These are phyloP conservation scores for Petrosia ficiformis DNA, from an alignment of 37 sponge, comb jelly and placozoan genomes.

Conservation along the genomic window DNA sequence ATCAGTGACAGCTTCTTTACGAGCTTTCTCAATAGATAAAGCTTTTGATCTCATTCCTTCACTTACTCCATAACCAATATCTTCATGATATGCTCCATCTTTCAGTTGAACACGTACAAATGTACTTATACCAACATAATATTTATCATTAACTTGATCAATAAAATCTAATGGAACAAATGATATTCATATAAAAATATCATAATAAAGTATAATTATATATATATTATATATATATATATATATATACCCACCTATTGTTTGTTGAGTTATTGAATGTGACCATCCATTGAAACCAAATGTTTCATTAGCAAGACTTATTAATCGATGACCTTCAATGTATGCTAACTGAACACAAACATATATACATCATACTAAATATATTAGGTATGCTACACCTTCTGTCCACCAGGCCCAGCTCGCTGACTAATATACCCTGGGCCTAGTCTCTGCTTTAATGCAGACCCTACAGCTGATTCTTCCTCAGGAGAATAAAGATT, in stretches of 20 bases:
- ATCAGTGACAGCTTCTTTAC: constrained; percentile 87
- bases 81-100: constrained; percentile 75
- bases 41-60: constrained; percentile 88
- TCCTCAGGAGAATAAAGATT: constrained; percentile 38
- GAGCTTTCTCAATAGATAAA: constrained; percentile 77
- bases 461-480: constrained; percentile 57
- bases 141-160: constrained; percentile 57
- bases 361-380: neutral
- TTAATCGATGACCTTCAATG: constrained; percentile 69
- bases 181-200: neutral
- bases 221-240: neutral
- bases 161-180: constrained; percentile 74
- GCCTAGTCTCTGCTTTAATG: constrained; percentile 71
- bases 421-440: constrained; percentile 80
- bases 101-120: constrained; percentile 73
- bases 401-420: constrained; percentile 81
- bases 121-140: constrained; percentile 63
- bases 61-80: constrained; percentile 78
- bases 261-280: constrained; percentile 76
- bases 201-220: neutral
- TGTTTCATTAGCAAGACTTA: constrained; percentile 75
- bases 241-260: constrained; percentile 49
- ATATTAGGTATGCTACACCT: constrained; percentile 29
- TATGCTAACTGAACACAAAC: constrained; percentile 57
- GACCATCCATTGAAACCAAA: constrained; percentile 90